Evolutionary conservation across 2,113 vertebrate genomes (phyloP).

Genomic region (Symphodus melops): DNA sequence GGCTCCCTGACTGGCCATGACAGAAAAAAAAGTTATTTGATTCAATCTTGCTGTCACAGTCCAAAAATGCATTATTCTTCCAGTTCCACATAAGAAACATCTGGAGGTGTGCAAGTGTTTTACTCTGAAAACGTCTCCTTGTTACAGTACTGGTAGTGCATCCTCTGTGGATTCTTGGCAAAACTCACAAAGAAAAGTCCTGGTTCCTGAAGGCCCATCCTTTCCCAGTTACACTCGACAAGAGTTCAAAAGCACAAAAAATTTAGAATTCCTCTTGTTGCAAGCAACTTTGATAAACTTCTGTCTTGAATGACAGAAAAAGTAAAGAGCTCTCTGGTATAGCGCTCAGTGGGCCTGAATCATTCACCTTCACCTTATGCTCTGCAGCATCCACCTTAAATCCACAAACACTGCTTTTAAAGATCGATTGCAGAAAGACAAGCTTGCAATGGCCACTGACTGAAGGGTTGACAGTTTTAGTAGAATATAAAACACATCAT

Average conservation of each 20-base stretch:
- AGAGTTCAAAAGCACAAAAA: background rate
- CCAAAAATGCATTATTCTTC: constrained; percentile 20
- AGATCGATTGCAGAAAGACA: background rate
- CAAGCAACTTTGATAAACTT: background rate
- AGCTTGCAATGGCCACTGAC: background rate
- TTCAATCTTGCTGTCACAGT: constrained; percentile 30
- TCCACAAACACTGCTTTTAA: background rate
- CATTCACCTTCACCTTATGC: background rate
- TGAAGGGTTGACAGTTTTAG: background rate
- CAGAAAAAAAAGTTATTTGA: constrained; percentile 27
- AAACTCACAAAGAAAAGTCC: constrained; percentile 22
- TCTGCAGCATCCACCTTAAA: background rate
- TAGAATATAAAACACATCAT: no score
- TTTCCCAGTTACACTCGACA: constrained; percentile 1
- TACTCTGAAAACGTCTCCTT: constrained; percentile 27
- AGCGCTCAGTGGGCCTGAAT: background rate
- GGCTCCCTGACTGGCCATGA: constrained; percentile 29
- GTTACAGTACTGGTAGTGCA: constrained; percentile 12
- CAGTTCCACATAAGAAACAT: constrained; percentile 15
- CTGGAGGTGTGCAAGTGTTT: constrained; percentile 16
- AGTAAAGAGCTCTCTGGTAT: background rate
- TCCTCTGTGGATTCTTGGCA: constrained; percentile 13
- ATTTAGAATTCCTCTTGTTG: background rate
- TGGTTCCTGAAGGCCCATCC: background rate
- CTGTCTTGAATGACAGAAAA: background rate